Base-by-base conservation (phyloP, 1,140 invertebrate genomes). In the Cyphomyrmex costatus region DNA sequence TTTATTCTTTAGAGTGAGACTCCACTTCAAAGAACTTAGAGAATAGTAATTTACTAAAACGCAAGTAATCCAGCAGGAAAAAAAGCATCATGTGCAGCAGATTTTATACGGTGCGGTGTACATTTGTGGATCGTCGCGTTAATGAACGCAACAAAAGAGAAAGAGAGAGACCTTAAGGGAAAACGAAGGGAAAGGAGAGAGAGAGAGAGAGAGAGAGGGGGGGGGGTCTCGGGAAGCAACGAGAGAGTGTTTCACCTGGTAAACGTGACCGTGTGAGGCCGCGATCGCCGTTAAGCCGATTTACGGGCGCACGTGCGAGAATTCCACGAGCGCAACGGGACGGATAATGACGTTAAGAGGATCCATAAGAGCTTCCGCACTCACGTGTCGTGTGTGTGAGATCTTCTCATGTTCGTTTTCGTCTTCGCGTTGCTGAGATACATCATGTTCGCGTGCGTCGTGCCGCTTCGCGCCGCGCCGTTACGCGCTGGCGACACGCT, bases 331-430 rank as follows among this genome's bases (percentile, higher is more conserved):
- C 27, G 82, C 85, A 78, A 61, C 61, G 66, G 33, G 27, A 66
- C 88, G 76, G 66, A 84, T 90, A 90, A 90, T 87, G 85, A 89
- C 66, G 56, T 90, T 90, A 90, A 90, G 85, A 87, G 85, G 88
- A 90, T 89, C 78, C 66, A 21, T 30, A n/a, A 30, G 42, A 90
- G 88, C 78, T 73, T 74, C 36, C 24, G 46, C 51, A 56, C 51
- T 85, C 49, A 66, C 74, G 82, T 85, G 73, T 68, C 63, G 42
- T 36, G 36, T 63, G 19, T 30, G 33, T 36, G 49, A 66, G 42
- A 33, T 80, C 84, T 42, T 14, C 21, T 89, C 58, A 30, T 24
- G 12, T 42, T 80, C 46, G 60, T 51, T 30, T 51, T 70, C 49
- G 30, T 80, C 65, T 46, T 71, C 10, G 36, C 79, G 46, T 53